phyloP scores from a whole-genome alignment of 1,140 invertebrate species.

The Zaprionus davidi region DNA sequence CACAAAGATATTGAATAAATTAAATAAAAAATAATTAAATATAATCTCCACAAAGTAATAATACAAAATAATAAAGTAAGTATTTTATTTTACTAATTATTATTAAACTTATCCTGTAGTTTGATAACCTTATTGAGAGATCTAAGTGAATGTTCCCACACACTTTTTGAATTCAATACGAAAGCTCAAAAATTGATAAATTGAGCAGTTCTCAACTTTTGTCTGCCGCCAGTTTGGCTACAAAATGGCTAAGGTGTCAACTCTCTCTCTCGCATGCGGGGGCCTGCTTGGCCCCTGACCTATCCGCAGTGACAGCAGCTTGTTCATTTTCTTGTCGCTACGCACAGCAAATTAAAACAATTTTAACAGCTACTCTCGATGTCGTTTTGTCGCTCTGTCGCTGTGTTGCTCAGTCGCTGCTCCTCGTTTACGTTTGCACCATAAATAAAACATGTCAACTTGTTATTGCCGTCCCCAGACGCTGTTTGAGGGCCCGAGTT shows the following conservation, averaged over 20 bases:
- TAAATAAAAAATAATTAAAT: no score
- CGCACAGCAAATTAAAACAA: slow-evolving; percentile 78
- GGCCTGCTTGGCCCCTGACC: slow-evolving; percentile 33
- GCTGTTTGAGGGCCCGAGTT: slow-evolving; percentile 39
- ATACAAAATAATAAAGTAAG: no score
- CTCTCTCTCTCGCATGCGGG: slow-evolving; percentile 4
- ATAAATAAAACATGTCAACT: slow-evolving; percentile 83
- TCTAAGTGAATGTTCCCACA: no score
- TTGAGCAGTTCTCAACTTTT: neutral
- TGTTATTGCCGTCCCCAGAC: slow-evolving; percentile 72
- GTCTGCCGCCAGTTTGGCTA: neutral
- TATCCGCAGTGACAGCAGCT: slow-evolving; percentile 21
- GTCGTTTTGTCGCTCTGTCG: slow-evolving; percentile 57
- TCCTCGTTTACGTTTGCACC: slow-evolving; percentile 65
- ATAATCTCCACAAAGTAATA: no score
- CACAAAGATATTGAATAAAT: no score
- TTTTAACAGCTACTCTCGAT: slow-evolving; percentile 78
- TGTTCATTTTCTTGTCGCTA: slow-evolving; percentile 53
- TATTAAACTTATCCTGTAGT: no score
- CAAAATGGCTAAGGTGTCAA: slow-evolving; percentile 32
- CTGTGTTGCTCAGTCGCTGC: slow-evolving; percentile 40
- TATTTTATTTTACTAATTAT: no score
- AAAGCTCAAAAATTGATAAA: neutral
- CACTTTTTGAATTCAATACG: neutral
- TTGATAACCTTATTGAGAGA: no score